These are phyloP conservation scores for Armadillidium nasatum DNA, from an alignment of 1,140 invertebrate species.

Conservation along the genomic window DNA sequence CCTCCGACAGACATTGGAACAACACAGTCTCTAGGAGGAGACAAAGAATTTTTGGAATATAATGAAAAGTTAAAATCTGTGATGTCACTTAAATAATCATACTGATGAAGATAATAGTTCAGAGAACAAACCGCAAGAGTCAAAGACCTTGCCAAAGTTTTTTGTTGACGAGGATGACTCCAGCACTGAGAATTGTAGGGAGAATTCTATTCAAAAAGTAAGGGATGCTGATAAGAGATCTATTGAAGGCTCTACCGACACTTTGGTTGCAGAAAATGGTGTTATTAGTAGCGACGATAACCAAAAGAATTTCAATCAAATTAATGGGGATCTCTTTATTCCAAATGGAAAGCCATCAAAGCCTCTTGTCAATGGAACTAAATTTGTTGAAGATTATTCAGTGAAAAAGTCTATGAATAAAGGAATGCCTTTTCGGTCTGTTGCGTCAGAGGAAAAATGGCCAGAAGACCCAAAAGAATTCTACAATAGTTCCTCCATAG, in stretches of 20 bases:
- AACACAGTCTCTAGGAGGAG: neutral
- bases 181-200: neutral
- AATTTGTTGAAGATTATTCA: neutral
- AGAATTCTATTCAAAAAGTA: neutral
- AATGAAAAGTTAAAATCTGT: too few relatives aligned
- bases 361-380: neutral
- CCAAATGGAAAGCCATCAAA: neutral
- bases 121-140: too few relatives aligned
- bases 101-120: too few relatives aligned
- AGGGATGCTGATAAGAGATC: neutral
- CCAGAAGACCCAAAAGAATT: too few relatives aligned
- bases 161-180: neutral
- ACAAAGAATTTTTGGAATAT: neutral
- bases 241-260: neutral
- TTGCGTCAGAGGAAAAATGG: too few relatives aligned
- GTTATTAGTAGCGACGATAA: neutral
- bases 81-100: too few relatives aligned
- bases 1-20: neutral
- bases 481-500: neutral
- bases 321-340: neutral
- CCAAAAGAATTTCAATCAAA: neutral
- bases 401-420: neutral
- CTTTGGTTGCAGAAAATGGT: neutral
- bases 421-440: neutral
- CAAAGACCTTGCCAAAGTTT: too few relatives aligned